Evolutionary conservation across 2,797 vertebrate species (phyloP).

Genomic region (Lepus oiostolus): DNA sequence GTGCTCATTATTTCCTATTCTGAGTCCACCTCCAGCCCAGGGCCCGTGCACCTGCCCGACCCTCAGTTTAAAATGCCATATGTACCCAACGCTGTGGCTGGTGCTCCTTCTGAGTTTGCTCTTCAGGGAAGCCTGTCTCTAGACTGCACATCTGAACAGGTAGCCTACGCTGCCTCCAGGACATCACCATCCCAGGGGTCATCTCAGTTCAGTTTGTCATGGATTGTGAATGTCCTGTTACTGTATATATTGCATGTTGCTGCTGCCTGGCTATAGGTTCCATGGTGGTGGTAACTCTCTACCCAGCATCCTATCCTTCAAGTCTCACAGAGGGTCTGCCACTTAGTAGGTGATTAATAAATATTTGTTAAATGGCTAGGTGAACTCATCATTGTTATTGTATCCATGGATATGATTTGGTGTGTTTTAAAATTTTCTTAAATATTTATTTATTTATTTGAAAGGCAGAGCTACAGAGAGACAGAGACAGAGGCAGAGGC

Average conservation of each 20-base stretch:
- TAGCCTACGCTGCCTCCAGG: rapidly evolving
- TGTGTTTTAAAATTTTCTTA: neutral
- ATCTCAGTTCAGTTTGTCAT: neutral
- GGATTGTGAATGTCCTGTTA: rapidly evolving
- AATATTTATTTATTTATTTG: too few relatives aligned
- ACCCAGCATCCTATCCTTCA: neutral
- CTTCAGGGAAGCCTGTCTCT: neutral
- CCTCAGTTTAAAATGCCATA: neutral
- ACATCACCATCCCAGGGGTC: rapidly evolving
- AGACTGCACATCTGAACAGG: neutral
- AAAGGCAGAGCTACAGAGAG: too few relatives aligned
- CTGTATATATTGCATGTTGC: neutral
- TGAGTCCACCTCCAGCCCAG: neutral
- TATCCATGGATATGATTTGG: neutral
- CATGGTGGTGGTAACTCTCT: neutral
- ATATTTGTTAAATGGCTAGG: neutral
- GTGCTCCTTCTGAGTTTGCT: neutral
- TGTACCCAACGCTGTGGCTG: rapidly evolving
- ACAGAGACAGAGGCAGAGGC: too few relatives aligned
- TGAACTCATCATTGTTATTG: neutral
- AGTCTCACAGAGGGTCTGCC: neutral
- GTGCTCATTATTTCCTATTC: neutral
- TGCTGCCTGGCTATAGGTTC: neutral
- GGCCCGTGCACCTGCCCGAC: neutral
- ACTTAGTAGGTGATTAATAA: slow-evolving; percentile 6